Conservation (phyloP, 2,888 invertebrate genomes). For the Melanostoma mellinum region DNA sequence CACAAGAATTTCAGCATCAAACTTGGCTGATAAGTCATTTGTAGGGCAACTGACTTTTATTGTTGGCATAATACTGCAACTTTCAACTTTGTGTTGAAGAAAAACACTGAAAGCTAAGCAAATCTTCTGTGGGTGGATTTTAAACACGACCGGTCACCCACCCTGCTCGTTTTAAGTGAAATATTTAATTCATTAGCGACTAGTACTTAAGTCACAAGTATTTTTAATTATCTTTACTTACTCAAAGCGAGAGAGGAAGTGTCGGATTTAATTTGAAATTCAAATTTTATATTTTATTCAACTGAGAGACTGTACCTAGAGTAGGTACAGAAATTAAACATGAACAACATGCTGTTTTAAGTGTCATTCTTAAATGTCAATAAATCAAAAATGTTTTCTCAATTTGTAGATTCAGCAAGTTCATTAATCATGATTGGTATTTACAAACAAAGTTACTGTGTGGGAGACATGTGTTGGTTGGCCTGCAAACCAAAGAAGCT, state of each 20-base stretch:
- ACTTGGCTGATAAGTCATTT: no score
- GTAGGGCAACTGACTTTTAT: no score
- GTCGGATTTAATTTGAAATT: slow-evolving; percentile 17
- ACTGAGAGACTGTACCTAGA: no score
- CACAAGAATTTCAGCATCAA: not conserved
- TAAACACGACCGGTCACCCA: slow-evolving; percentile 1
- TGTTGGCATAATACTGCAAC: not conserved
- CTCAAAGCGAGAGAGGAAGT: not conserved
- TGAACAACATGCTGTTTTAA: slow-evolving; percentile 9
- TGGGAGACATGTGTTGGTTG: not conserved
- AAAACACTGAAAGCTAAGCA: slow-evolving; percentile 5
- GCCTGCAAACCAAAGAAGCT: not conserved
- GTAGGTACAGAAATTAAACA: not conserved
- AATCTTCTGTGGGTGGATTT: slow-evolving; percentile 5
- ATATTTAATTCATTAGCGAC: slow-evolving; percentile 6
- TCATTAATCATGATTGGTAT: slow-evolving; percentile 19
- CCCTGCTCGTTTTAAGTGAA: slow-evolving; percentile 16
- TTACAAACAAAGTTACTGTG: not conserved
- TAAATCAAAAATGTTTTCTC: slow-evolving; percentile 26
- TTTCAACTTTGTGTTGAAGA: not conserved
- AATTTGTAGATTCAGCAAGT: slow-evolving; percentile 11
- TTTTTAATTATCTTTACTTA: not conserved
- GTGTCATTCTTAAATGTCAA: slow-evolving; percentile 30
- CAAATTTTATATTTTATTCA: not conserved
- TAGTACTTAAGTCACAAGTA: not conserved